phyloP scores from a whole-genome alignment of 1,140 invertebrate genomes.

The Gonioctena quinquepunctata region DNA sequence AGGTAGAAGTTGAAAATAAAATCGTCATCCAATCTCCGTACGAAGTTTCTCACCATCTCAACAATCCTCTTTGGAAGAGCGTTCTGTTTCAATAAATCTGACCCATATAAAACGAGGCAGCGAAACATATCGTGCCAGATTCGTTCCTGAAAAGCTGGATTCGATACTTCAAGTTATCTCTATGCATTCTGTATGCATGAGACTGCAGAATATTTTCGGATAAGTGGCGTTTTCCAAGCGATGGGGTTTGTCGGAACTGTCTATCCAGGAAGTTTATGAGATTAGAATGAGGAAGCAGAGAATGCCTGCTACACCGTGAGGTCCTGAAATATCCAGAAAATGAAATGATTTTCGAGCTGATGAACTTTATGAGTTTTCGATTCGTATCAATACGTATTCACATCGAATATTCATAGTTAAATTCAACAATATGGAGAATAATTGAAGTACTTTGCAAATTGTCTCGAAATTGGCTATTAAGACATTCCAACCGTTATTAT shows the following conservation, averaged over 20 bases:
- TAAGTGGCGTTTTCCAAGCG: neutral
- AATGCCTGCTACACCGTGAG: too few species aligned
- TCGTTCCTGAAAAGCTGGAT: neutral
- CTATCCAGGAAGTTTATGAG: neutral
- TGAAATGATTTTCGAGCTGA: too few species aligned
- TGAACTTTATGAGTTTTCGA: too few species aligned
- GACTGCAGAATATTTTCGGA: neutral
- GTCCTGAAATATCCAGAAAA: too few species aligned
- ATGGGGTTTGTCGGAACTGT: neutral
- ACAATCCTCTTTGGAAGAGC: neutral
- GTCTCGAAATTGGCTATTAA: too few species aligned
- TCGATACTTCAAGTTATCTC: neutral
- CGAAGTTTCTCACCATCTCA: too few species aligned
- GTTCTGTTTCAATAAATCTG: neutral
- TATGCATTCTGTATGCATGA: neutral
- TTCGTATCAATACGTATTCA: too few species aligned
- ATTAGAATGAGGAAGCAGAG: neutral
- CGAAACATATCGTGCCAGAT: neutral
- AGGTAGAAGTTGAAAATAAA: neutral
- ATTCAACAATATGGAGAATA: too few species aligned
- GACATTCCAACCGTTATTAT: too few species aligned
- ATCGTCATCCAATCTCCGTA: neutral
- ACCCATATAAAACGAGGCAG: neutral
- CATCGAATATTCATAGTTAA: too few species aligned
- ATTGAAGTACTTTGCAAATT: too few species aligned